phyloP scores from a whole-genome alignment of 2,888 invertebrate genomes.

The Chalcis sispes region DNA sequence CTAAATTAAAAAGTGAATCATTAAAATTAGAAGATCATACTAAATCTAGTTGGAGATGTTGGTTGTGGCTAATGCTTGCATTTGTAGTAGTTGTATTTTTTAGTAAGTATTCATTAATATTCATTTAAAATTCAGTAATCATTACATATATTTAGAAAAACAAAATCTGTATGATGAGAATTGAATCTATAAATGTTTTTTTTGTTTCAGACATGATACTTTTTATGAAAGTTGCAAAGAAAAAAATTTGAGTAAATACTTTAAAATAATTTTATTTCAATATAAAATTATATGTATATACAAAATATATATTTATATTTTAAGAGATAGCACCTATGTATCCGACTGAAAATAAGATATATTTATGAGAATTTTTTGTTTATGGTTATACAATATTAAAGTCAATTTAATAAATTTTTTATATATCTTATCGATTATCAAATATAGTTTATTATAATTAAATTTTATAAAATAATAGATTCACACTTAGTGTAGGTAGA shows the following conservation, averaged over 20 bases:
- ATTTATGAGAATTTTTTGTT: too few relatives aligned
- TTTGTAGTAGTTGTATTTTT: slow-evolving; percentile 92
- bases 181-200: slow-evolving; percentile 44
- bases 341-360: too few relatives aligned
- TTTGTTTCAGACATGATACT: slow-evolving; percentile 87
- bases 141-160: slow-evolving; percentile 27
- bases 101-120: slow-evolving; percentile 79
- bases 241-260: slow-evolving; percentile 29
- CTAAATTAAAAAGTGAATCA: slow-evolving; percentile 87
- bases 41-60: slow-evolving; percentile 92
- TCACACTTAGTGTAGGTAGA: too few relatives aligned
- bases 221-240: slow-evolving; percentile 90
- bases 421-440: too few relatives aligned
- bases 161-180: slow-evolving; percentile 10
- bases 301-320: too few relatives aligned
- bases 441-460: too few relatives aligned
- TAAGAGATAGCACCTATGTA: too few relatives aligned
- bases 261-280: slow-evolving; percentile 37
- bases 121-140: too few relatives aligned
- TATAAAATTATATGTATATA: too few relatives aligned
- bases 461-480: too few relatives aligned
- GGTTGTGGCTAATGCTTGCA: slow-evolving; percentile 94
- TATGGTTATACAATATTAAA: too few relatives aligned
- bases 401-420: too few relatives aligned
- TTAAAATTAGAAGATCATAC: slow-evolving; percentile 90